These are phyloP conservation scores for Argyresthia goedartella DNA, from an alignment of 2,888 invertebrate species.

Conservation along the genomic window DNA sequence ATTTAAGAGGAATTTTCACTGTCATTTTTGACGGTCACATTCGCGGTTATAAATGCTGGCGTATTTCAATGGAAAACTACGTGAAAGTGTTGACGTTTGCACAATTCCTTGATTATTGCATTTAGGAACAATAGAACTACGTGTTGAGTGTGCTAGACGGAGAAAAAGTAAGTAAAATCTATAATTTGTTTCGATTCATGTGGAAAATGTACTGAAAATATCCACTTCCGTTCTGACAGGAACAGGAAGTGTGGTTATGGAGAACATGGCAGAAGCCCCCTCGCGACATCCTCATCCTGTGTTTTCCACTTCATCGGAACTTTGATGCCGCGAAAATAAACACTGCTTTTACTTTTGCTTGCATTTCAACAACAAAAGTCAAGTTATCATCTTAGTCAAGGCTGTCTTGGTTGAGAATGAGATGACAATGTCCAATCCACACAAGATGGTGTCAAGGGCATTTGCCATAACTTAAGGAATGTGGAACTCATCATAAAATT, in stretches of 20 bases:
- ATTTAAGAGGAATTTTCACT: too few relatives aligned
- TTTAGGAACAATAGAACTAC: too few relatives aligned
- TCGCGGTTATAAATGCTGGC: too few relatives aligned
- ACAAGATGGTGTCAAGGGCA: neutral
- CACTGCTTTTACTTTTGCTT: neutral
- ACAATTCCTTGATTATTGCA: too few relatives aligned
- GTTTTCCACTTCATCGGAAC: constrained; percentile 9
- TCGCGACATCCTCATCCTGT: constrained; percentile 50
- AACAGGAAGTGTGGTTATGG: constrained; percentile 73
- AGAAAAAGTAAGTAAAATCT: too few relatives aligned
- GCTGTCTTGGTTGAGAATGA: neutral
- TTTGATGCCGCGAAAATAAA: constrained; percentile 7
- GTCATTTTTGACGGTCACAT: too few relatives aligned
- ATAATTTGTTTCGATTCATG: too few relatives aligned
- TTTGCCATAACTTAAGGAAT: too few relatives aligned
- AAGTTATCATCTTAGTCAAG: neutral
- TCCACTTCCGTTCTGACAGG: constrained; percentile 62
- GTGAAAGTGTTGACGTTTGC: too few relatives aligned
- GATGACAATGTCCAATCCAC: neutral
- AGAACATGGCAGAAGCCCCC: constrained; percentile 33
- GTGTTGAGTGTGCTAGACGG: too few relatives aligned
- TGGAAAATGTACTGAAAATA: neutral
- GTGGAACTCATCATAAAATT: too few relatives aligned
- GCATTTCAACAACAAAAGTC: neutral
- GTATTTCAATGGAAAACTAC: too few relatives aligned